Conservation (phyloP, 2,888 invertebrate genomes). For the Pandemis heparana region DNA sequence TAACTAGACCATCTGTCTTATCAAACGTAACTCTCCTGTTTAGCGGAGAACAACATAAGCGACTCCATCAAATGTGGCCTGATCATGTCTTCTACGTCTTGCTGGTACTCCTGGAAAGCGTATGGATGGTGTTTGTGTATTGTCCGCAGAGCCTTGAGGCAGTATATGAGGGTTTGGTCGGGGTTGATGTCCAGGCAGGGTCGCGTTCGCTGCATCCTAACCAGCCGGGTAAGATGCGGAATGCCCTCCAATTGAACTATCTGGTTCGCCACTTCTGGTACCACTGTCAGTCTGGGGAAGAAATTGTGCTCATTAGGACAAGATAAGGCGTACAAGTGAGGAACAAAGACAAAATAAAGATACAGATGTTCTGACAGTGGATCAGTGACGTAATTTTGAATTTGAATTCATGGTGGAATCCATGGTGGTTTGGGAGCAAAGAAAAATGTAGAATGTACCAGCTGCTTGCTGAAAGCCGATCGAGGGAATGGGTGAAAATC, state of each 20-base stretch:
- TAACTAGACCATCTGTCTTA: neutral
- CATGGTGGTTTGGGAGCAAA: no score
- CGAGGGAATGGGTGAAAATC: no score
- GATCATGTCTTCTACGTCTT: slow-evolving; percentile 90
- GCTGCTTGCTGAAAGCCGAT: no score
- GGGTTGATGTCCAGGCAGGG: slow-evolving; percentile 70
- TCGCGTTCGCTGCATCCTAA: slow-evolving; percentile 83
- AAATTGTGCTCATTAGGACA: neutral
- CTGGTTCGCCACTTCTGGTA: slow-evolving; percentile 88
- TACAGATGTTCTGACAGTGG: no score
- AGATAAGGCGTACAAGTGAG: neutral
- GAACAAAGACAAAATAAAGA: neutral
- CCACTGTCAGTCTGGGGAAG: slow-evolving; percentile 86
- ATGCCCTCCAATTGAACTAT: slow-evolving; percentile 90
- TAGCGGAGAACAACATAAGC: slow-evolving; percentile 91
- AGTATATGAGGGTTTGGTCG: slow-evolving; percentile 78
- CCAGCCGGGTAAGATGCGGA: slow-evolving; percentile 88
- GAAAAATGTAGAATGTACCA: no score
- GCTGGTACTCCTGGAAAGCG: slow-evolving; percentile 70
- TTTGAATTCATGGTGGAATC: no score
- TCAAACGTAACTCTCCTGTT: slow-evolving; percentile 91
- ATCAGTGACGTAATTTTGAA: no score
- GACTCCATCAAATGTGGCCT: slow-evolving; percentile 92
- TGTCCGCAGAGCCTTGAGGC: slow-evolving; percentile 76
- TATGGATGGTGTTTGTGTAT: slow-evolving; percentile 78